Evolutionary conservation across 2,113 vertebrate genomes (phyloP).

Genomic region (Engystomops pustulosus): DNA sequence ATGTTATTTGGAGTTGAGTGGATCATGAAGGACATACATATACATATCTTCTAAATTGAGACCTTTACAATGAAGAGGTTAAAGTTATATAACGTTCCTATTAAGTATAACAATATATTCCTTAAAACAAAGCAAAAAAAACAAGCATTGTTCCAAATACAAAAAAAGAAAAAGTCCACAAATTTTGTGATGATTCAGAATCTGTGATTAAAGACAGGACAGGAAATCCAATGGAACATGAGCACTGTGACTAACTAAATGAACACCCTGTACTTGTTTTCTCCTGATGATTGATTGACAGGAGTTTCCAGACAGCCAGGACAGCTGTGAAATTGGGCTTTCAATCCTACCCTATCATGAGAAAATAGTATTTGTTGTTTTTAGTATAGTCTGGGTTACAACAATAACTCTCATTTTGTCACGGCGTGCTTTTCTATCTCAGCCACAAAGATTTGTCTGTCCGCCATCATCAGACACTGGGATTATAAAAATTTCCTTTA

Average conservation of each 20-base stretch:
- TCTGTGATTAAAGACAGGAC: conserved; percentile 2
- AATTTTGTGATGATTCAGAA: background rate
- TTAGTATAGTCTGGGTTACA: background rate
- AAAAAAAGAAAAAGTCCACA: background rate
- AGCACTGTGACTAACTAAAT: conserved; percentile 32
- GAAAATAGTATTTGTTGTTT: conserved; percentile 14
- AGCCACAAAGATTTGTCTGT: background rate
- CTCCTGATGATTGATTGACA: conserved; percentile 39
- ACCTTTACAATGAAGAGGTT: background rate
- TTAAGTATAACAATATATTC: background rate
- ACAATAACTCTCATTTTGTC: conserved; percentile 8
- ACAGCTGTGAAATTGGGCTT: conserved; percentile 6
- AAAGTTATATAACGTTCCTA: background rate
- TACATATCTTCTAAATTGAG: background rate
- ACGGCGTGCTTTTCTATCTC: background rate
- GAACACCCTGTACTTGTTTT: conserved; percentile 43
- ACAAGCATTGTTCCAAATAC: background rate
- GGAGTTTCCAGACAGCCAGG: conserved; percentile 12
- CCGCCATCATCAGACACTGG: background rate
- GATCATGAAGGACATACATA: background rate
- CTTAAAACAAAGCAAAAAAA: background rate
- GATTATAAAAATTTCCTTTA: background rate
- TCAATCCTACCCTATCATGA: background rate
- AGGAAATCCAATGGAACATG: conserved; percentile 37
- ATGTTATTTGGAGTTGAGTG: too few relatives aligned